Evolutionary conservation across 2,113 vertebrate species (phyloP).

Genomic region (Siniperca chuatsi): DNA sequence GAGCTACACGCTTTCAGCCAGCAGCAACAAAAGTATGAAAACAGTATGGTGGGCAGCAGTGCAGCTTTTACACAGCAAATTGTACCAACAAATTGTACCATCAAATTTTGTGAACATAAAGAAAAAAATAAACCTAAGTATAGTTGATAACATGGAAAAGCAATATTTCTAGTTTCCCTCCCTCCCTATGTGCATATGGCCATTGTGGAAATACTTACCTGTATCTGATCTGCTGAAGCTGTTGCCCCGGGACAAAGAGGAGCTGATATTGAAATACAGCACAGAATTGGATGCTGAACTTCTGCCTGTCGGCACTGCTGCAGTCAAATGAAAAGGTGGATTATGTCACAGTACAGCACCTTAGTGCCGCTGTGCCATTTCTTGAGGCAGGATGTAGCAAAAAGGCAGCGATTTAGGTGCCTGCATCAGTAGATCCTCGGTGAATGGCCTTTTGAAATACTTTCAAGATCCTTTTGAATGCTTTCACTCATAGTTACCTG

Average conservation of each 20-base stretch:
- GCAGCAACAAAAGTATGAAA: neutral
- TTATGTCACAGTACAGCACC: conserved; percentile 44
- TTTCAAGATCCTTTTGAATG: conserved; percentile 24
- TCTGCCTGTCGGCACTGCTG: conserved; percentile 13
- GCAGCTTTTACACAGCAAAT: neutral
- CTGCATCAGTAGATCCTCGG: conserved; percentile 33
- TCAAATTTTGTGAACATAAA: neutral
- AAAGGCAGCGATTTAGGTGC: conserved; percentile 34
- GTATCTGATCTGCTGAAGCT: conserved; percentile 17
- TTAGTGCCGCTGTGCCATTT: conserved; percentile 33
- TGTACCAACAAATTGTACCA: neutral
- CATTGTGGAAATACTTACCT: neutral
- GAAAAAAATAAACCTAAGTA: neutral
- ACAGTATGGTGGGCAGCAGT: neutral
- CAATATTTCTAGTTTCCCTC: neutral
- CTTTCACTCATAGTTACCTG: conserved; percentile 18
- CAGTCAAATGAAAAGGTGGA: conserved; percentile 36
- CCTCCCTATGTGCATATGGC: neutral
- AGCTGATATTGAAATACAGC: conserved; percentile 30
- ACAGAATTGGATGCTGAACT: conserved; percentile 18
- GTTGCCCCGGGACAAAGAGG: conserved; percentile 18
- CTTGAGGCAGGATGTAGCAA: conserved; percentile 18
- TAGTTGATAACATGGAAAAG: neutral
- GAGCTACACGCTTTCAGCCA: neutral
- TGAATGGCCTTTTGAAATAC: conserved; percentile 42